Percentiles rank a stretch among this genome's conserved stretches.
phyloP scores from a whole-genome alignment of 2,113 vertebrate species.

The Anolis carolinensis region DNA sequence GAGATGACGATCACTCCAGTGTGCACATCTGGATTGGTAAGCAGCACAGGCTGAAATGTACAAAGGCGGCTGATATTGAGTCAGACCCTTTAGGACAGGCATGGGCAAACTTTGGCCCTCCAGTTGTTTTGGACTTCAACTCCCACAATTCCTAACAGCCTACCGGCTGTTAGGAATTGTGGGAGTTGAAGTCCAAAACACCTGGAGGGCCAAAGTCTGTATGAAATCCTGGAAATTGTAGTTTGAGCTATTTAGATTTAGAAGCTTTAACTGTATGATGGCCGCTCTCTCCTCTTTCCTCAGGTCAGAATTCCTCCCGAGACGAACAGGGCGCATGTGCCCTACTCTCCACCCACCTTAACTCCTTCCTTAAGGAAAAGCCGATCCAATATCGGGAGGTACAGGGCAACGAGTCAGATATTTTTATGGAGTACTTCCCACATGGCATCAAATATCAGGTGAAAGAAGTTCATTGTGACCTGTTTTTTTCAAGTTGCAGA shows the following conservation, averaged over 20 bases:
- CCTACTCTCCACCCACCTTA: slow-evolving; percentile 87
- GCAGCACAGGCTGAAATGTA: slow-evolving; percentile 33
- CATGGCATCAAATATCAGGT: slow-evolving; percentile 90
- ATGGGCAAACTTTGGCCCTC: too few species aligned
- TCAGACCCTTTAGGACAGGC: not conserved
- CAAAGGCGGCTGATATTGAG: not conserved
- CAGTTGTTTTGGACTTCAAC: too few species aligned
- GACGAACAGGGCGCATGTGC: slow-evolving; percentile 89
- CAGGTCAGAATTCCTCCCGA: slow-evolving; percentile 84
- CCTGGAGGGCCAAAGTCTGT: too few species aligned
- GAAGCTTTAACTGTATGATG: too few species aligned
- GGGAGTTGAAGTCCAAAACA: too few species aligned
- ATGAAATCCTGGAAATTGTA: too few species aligned
- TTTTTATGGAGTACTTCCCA: slow-evolving; percentile 91
- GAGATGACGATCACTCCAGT: slow-evolving; percentile 72
- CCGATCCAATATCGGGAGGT: slow-evolving; percentile 86
- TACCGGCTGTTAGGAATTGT: too few species aligned
- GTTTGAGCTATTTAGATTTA: too few species aligned
- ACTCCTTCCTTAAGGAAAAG: slow-evolving; percentile 82
- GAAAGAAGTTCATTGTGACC: slow-evolving; percentile 4
- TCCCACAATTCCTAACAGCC: too few species aligned
- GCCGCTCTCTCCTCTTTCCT: rapidly evolving
- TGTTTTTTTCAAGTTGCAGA: not conserved
- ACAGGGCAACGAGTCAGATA: slow-evolving; percentile 85
- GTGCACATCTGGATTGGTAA: slow-evolving; percentile 92